phyloP scores from a whole-genome alignment of 2,888 invertebrate genomes.

The Scaptomyza reducta region DNA sequence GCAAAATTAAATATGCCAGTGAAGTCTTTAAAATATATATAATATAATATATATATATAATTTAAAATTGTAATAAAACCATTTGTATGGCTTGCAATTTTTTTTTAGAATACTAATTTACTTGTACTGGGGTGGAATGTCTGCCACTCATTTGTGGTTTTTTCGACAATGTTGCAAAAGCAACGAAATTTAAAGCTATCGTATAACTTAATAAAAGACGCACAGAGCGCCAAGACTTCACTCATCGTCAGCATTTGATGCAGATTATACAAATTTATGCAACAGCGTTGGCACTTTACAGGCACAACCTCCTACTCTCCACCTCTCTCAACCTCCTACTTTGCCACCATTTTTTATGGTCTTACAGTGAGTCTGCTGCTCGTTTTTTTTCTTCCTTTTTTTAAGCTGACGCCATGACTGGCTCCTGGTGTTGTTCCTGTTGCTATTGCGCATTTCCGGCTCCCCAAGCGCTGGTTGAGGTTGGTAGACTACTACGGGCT shows the following conservation, averaged over 20 bases:
- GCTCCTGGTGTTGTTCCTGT: not conserved
- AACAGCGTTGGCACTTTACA: slow-evolving; percentile 68
- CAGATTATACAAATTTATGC: slow-evolving; percentile 78
- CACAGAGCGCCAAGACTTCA: slow-evolving; percentile 24
- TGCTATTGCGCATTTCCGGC: slow-evolving; percentile 64
- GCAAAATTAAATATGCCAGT: slow-evolving; percentile 1
- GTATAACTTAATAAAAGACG: slow-evolving; percentile 72
- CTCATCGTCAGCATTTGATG: slow-evolving; percentile 46
- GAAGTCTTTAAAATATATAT: not conserved
- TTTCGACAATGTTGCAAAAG: slow-evolving; percentile 31
- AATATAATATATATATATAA: not conserved
- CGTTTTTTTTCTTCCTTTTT: slow-evolving; percentile 33
- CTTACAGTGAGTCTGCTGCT: slow-evolving; percentile 38
- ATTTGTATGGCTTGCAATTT: not conserved
- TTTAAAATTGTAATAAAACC: slow-evolving; percentile 1
- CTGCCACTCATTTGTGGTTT: not conserved
- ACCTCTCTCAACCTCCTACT: not conserved
- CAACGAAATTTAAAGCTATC: slow-evolving; percentile 56
- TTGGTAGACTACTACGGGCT: slow-evolving; percentile 21
- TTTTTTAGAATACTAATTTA: not conserved
- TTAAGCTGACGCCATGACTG: slow-evolving; percentile 37
- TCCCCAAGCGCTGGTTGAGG: slow-evolving; percentile 29
- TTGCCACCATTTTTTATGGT: slow-evolving; percentile 53
- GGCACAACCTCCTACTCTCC: slow-evolving; percentile 1
- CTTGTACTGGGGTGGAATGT: not conserved